Percentiles rank a stretch among this genome's conserved stretches.
phyloP scores from a whole-genome alignment of 2,888 invertebrate genomes.

The Eurois occulta region DNA sequence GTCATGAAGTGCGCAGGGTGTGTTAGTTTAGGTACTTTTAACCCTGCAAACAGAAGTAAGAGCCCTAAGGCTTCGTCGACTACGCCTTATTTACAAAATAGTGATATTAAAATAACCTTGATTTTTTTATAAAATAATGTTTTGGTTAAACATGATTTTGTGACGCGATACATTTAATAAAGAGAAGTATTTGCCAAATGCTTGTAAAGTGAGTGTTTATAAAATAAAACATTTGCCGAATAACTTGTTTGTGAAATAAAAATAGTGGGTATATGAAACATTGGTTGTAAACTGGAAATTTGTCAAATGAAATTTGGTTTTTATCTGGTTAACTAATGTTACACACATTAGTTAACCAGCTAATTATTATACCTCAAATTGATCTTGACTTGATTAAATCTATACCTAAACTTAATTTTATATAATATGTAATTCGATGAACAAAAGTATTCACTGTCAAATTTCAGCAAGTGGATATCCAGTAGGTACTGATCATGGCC shows the following conservation, averaged over 20 bases:
- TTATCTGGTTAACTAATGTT: too few species aligned
- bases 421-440: slow-evolving; percentile 7
- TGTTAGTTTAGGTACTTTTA: too few species aligned
- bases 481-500: not conserved
- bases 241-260: not conserved
- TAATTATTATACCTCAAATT: slow-evolving; percentile 18
- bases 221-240: not conserved
- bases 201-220: not conserved
- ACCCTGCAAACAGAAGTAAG: too few species aligned
- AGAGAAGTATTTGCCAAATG: not conserved
- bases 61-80: too few species aligned
- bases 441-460: slow-evolving; percentile 20
- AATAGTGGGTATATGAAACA: not conserved
- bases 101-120: too few species aligned
- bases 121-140: too few species aligned
- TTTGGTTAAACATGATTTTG: too few species aligned
- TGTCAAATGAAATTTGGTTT: not conserved
- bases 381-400: slow-evolving; percentile 18
- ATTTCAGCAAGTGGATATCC: not conserved
- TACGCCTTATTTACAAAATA: too few species aligned
- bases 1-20: too few species aligned
- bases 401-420: slow-evolving; percentile 1
- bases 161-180: not conserved
- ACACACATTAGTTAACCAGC: not conserved
- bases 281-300: not conserved